These are phyloP conservation scores for Dicentrarchus labrax DNA, from an alignment of 2,113 vertebrate species.

Conservation along the genomic window DNA sequence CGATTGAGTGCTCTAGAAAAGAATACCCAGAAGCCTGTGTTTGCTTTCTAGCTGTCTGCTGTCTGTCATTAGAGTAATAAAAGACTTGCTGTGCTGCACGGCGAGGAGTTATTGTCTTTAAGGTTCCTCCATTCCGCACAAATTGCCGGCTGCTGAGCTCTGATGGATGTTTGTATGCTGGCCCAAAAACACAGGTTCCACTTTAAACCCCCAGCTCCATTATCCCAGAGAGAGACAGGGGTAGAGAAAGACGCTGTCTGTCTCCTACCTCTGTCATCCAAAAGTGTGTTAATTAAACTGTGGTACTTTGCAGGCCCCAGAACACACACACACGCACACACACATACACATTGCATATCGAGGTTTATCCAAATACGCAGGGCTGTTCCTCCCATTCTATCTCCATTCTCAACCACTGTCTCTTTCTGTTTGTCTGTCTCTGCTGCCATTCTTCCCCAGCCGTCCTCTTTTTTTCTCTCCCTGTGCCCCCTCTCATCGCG, in stretches of 20 bases:
- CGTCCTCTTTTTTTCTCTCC: slow-evolving; percentile 15
- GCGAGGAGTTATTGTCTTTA: slow-evolving; percentile 80
- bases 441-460: slow-evolving; percentile 40
- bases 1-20: slow-evolving; percentile 48
- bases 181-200: slow-evolving; percentile 83
- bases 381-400: slow-evolving; percentile 67
- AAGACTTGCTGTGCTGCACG: slow-evolving; percentile 82
- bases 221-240: slow-evolving; percentile 66
- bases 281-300: slow-evolving; percentile 82
- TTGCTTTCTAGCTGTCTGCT: slow-evolving; percentile 79
- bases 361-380: slow-evolving; percentile 68
- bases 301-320: slow-evolving; percentile 55
- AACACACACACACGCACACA: slow-evolving; percentile 54
- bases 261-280: slow-evolving; percentile 72
- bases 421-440: slow-evolving; percentile 62
- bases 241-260: slow-evolving; percentile 56
- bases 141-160: slow-evolving; percentile 84
- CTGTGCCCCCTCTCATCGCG: slow-evolving; percentile 50
- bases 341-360: slow-evolving; percentile 36
- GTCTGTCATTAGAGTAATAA: slow-evolving; percentile 88
- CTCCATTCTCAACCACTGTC: slow-evolving; percentile 63
- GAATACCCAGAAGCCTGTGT: slow-evolving; percentile 71
- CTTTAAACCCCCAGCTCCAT: slow-evolving; percentile 76
- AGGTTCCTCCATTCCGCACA: slow-evolving; percentile 81
- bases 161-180: slow-evolving; percentile 84